These are phyloP conservation scores for Aphaenogaster rudis DNA, from an alignment of 1,140 invertebrate species.

Conservation along the genomic window DNA sequence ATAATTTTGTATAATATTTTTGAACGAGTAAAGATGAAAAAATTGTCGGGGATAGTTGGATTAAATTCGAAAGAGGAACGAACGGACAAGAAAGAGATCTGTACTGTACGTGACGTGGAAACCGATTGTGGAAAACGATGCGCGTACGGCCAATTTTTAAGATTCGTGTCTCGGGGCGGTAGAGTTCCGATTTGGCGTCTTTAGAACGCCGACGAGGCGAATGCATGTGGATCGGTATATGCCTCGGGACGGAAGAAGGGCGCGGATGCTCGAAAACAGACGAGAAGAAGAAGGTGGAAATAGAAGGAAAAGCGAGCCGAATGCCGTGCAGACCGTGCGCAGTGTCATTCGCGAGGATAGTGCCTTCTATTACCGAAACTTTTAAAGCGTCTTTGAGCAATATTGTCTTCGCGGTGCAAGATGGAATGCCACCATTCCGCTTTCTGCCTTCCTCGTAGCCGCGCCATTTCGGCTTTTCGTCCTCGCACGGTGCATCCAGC, in stretches of 20 bases:
- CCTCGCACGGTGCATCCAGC: constrained; percentile 11
- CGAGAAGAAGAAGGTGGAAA: background rate
- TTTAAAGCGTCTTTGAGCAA: constrained; percentile 77
- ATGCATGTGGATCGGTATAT: background rate
- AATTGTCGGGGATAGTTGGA: constrained; percentile 16
- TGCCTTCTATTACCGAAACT: constrained; percentile 76
- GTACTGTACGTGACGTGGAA: constrained; percentile 28
- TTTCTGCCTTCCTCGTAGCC: constrained; percentile 41
- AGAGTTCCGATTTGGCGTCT: constrained; percentile 60
- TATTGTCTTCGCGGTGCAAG: constrained; percentile 72
- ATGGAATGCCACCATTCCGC: constrained; percentile 70
- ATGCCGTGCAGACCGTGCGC: background rate
- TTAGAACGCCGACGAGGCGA: background rate
- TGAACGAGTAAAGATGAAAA: background rate
- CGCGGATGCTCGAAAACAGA: background rate
- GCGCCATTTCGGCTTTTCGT: constrained; percentile 35
- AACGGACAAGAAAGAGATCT: background rate
- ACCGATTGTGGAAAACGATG: constrained; percentile 24
- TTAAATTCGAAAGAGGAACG: constrained; percentile 27
- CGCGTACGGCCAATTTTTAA: constrained; percentile 54
- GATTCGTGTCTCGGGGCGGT: constrained; percentile 51
- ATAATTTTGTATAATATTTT: constrained; percentile 18
- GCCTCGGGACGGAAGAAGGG: background rate
- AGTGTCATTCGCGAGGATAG: constrained; percentile 44
- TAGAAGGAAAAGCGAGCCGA: background rate